Conservation (phyloP, 2,113 vertebrate genomes). For the Colaptes auratus region DNA sequence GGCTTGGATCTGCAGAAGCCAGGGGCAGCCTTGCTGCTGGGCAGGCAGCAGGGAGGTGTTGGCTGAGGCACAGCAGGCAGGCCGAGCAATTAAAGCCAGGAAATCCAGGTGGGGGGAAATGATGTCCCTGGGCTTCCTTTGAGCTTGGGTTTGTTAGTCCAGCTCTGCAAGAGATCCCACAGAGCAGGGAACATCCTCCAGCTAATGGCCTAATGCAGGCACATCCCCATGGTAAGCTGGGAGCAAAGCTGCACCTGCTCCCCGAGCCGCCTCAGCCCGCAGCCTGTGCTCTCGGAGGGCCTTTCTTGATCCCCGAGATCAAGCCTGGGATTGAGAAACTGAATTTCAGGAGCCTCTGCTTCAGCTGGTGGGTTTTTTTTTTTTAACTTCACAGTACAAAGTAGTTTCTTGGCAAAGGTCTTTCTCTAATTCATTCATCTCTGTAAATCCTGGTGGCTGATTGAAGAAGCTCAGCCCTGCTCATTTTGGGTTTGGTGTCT, state of each 20-base stretch:
- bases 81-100: not conserved
- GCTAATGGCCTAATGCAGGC: not conserved
- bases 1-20: not conserved
- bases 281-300: not conserved
- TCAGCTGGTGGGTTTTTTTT: not conserved
- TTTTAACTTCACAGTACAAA: not conserved
- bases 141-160: not conserved
- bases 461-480: conserved; percentile 10
- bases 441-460: conserved; percentile 29
- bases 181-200: not conserved
- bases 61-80: not conserved
- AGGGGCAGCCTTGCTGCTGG: not conserved
- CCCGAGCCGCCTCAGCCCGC: not conserved
- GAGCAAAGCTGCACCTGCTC: conserved; percentile 6
- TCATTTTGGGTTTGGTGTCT: not conserved
- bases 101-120: not conserved
- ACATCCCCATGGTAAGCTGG: not conserved
- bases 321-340: conserved; percentile 32
- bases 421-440: conserved; percentile 21
- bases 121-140: not conserved
- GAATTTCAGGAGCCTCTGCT: conserved; percentile 13
- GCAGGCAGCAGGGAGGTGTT: not conserved
- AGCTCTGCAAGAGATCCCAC: not conserved
- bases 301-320: conserved; percentile 42
- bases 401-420: conserved; percentile 1